Evolutionary conservation across 2,888 invertebrate species (phyloP).

Genomic region (Orchestes rusci): DNA sequence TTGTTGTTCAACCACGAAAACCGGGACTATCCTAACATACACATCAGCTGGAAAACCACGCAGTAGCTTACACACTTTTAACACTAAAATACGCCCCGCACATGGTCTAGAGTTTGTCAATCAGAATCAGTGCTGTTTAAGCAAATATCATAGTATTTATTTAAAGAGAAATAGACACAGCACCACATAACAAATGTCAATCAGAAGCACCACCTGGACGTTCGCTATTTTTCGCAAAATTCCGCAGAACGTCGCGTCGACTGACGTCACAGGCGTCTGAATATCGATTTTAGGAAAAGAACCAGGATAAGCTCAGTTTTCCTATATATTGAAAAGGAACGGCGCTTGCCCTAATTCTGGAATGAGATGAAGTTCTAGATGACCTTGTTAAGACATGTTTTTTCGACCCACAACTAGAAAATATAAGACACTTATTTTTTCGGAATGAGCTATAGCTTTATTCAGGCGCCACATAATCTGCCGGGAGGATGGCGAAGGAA

Average conservation of each 20-base stretch:
- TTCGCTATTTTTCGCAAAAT: slow-evolving; percentile 38
- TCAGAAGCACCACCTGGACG: slow-evolving; percentile 44
- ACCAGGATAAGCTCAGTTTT: slow-evolving; percentile 35
- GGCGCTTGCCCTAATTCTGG: slow-evolving; percentile 3
- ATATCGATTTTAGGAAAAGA: slow-evolving; percentile 42
- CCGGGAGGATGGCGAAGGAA: slow-evolving; percentile 16
- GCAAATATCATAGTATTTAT: slow-evolving; percentile 27
- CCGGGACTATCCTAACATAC: too few species aligned
- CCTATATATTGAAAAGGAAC: slow-evolving; percentile 12
- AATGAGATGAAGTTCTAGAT: slow-evolving; percentile 16
- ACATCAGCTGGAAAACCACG: too few species aligned
- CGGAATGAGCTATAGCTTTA: slow-evolving; percentile 40
- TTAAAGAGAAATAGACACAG: slow-evolving; percentile 35
- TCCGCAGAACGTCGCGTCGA: slow-evolving; percentile 40
- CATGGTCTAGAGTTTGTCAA: too few species aligned
- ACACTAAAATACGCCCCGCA: too few species aligned
- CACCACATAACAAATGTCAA: slow-evolving; percentile 43
- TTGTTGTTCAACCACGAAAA: too few species aligned
- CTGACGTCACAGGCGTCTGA: slow-evolving; percentile 45
- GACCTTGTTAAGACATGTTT: slow-evolving; percentile 40
- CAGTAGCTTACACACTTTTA: too few species aligned
- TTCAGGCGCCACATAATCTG: slow-evolving; percentile 24
- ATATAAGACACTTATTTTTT: slow-evolving; percentile 42
- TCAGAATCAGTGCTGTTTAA: too few species aligned
- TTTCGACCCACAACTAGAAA: slow-evolving; percentile 40